A percentile compares a stretch with the other conserved stretches of the same genome.
phyloP scores from a whole-genome alignment of 92 coral and sea anemone genomes.

The Umimayanthus kanabou region DNA sequence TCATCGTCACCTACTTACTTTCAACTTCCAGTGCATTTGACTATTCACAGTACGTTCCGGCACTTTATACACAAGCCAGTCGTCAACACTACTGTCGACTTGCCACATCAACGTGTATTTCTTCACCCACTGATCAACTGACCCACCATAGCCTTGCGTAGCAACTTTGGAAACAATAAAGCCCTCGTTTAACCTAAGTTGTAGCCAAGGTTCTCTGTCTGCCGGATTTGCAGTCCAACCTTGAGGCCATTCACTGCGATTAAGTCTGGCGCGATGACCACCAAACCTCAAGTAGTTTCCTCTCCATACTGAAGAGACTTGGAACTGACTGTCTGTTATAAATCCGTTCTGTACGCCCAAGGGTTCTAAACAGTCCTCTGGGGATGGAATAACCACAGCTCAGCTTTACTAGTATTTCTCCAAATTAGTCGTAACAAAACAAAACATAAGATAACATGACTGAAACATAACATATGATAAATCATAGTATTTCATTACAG shows the following conservation, averaged over 20 bases:
- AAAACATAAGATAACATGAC: no score
- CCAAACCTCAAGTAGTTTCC: slow-evolving; percentile 56
- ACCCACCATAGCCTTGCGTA: slow-evolving; percentile 79
- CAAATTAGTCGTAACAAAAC: no score
- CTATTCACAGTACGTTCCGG: slow-evolving; percentile 45
- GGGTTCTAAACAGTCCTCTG: slow-evolving; percentile 69
- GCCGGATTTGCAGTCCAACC: slow-evolving; percentile 72
- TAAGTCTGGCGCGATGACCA: slow-evolving; percentile 67
- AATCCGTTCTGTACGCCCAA: slow-evolving; percentile 62
- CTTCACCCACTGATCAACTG: slow-evolving; percentile 67
- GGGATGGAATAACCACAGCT: no score
- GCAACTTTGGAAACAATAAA: slow-evolving; percentile 64
- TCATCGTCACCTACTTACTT: no score
- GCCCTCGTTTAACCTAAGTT: slow-evolving; percentile 4
- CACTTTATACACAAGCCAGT: slow-evolving; percentile 60
- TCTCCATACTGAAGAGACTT: slow-evolving; percentile 75
- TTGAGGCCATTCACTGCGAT: slow-evolving; percentile 69
- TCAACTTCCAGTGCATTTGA: slow-evolving; percentile 25
- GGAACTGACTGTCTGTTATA: slow-evolving; percentile 60
- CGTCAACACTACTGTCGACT: slow-evolving; percentile 37
- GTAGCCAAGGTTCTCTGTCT: slow-evolving; percentile 43
- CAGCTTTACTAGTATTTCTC: no score
- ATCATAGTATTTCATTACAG: no score
- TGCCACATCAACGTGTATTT: slow-evolving; percentile 65
- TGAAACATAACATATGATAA: no score